These are phyloP conservation scores for Pogonomyrmex barbatus DNA, from an alignment of 1,140 invertebrate species.

Conservation along the genomic window DNA sequence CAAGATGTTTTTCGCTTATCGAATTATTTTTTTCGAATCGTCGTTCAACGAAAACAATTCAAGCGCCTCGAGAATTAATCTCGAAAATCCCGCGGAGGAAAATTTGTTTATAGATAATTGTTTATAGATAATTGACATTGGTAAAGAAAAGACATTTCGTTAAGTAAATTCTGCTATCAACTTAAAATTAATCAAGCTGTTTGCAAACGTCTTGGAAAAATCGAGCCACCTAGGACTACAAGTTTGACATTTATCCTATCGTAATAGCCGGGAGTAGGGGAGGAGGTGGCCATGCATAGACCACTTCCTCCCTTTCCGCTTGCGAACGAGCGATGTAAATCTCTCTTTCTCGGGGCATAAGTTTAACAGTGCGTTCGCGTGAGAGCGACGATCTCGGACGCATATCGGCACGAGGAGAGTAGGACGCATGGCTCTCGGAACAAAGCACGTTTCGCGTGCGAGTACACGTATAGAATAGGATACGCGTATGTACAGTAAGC, in stretches of 20 bases:
- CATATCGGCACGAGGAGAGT: constrained; percentile 23
- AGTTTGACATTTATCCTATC: constrained; percentile 34
- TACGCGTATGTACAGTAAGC: constrained; percentile 76
- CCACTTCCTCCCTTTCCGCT: constrained; percentile 29
- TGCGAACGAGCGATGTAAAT: constrained; percentile 36
- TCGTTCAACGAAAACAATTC: neutral
- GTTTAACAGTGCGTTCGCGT: constrained; percentile 62
- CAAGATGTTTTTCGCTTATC: neutral
- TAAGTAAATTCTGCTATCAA: neutral
- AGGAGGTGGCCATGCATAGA: too few species aligned
- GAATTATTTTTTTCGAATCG: neutral
- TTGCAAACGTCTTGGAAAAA: constrained; percentile 4
- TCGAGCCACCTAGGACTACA: neutral
- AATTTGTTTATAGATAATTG: neutral
- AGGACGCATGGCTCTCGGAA: constrained; percentile 38
- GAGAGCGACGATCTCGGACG: constrained; percentile 24
- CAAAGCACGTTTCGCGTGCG: constrained; percentile 64
- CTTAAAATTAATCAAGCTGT: neutral
- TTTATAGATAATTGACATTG: neutral
- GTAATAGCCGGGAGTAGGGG: neutral
- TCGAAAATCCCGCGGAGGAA: neutral
- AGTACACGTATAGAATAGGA: constrained; percentile 70
- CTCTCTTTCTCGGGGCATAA: constrained; percentile 27
- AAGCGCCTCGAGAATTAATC: neutral
- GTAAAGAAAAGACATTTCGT: neutral